Base-by-base conservation (phyloP, 2,797 vertebrate species). In the Manis pentadactyla region DNA sequence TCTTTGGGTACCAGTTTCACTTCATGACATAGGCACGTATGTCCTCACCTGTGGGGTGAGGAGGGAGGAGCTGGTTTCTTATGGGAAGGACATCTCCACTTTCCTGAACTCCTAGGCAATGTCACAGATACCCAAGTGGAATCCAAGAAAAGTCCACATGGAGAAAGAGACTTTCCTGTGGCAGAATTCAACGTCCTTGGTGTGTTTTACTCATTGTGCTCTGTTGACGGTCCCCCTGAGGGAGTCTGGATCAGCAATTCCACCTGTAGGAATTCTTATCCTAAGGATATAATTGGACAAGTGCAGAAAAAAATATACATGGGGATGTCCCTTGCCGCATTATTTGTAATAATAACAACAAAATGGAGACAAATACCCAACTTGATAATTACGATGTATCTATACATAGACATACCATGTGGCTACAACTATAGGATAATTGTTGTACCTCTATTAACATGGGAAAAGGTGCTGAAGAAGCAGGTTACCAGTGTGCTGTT, bases 221-320 rank as follows among this genome's bases (percentile, higher is more conserved):
- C 46, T 42, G 13, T 42, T 86, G 86, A 89, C 34, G 68, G 7
- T 23, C n/a, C 27, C 69, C 66, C 71, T 1, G 4, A 78, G 25
- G 68, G 69, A 91, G 53, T 89, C n/a, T 79, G 74, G 69, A 49
- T 90, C 74, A 73, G 55, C 64, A 53, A 7, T 73, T 61, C 51
- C 29, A 18, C 77, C 13, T 5, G 1, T 23, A 59, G 81, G 29
- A 75, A 59, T 86, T 88, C n/a, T 71, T 63, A 66, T 53, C 31
- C 73, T 53, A 64, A 61, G 68, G 73, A 66, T 93, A 17, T 94
- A 96, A 77, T 75, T 90, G 90, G 53, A 75, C 27, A 69, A 13
- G 25, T 31, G 25, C 66, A 87, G 87, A 87, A 49, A 68, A 96
- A 59, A 57, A 66, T 1, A 55, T 82, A 64, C 31, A 31, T 14